A percentile compares a stretch with the other conserved stretches of the same genome.
Evolutionary conservation across 2,797 vertebrate species (phyloP).

Genomic region (Gymnothorax javanicus): DNA sequence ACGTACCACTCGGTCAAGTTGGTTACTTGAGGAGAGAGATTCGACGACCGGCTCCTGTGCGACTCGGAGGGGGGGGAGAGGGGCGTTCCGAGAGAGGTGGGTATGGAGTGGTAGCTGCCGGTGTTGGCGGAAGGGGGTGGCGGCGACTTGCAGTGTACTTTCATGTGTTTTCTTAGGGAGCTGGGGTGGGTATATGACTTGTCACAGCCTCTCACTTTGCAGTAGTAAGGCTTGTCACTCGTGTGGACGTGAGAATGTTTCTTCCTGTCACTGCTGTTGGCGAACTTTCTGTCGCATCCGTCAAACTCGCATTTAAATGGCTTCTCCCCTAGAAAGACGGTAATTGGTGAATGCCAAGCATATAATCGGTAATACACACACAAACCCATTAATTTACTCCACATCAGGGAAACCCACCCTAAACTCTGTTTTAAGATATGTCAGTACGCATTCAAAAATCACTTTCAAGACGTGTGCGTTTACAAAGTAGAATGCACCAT

Average conservation of each 20-base stretch:
- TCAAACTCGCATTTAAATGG: constrained; percentile 99
- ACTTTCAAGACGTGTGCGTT: background rate
- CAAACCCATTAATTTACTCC: background rate
- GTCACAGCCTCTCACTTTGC: constrained; percentile 93
- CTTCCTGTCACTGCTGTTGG: constrained; percentile 98
- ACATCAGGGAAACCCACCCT: background rate
- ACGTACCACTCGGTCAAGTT: constrained; percentile 99
- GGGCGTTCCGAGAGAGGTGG: constrained; percentile 78
- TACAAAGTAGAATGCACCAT: background rate
- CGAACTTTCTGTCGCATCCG: constrained; percentile 96
- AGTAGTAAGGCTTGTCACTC: constrained; percentile 97
- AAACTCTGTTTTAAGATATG: background rate
- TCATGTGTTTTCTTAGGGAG: constrained; percentile 96
- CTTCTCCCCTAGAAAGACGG: constrained; percentile 84
- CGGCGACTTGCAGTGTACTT: constrained; percentile 96
- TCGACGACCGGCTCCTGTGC: constrained; percentile 78
- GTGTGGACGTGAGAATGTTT: constrained; percentile 98
- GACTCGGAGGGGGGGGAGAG: constrained; percentile 79
- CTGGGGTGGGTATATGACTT: constrained; percentile 95
- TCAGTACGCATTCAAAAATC: background rate
- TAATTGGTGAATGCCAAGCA: constrained; percentile 16
- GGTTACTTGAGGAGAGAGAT: constrained; percentile 93
- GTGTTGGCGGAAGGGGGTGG: constrained; percentile 81
- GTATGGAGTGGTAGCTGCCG: constrained; percentile 74
- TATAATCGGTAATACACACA: background rate